phyloP scores from a whole-genome alignment of 64 coral and sea anemone genomes.

The Exaiptasia diaphana region DNA sequence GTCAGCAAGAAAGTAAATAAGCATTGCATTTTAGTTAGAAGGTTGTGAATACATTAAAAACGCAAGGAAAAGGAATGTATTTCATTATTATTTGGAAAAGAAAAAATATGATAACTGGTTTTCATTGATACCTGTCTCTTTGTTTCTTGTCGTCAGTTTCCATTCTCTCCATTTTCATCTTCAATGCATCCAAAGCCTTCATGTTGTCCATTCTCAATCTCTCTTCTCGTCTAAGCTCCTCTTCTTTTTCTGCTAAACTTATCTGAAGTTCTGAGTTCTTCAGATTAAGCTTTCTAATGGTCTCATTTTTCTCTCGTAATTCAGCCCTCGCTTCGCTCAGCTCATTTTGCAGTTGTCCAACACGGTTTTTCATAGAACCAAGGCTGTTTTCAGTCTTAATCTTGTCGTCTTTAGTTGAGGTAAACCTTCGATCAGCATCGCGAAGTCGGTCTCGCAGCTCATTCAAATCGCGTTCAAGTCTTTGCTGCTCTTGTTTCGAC shows the following conservation, averaged over 20 bases:
- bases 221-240: conserved; percentile 53
- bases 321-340: conserved; percentile 25
- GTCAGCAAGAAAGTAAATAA: too few relatives aligned
- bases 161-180: conserved; percentile 75
- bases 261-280: conserved; percentile 56
- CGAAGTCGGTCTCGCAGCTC: conserved; percentile 37
- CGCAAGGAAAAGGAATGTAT: too few relatives aligned
- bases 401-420: conserved; percentile 40
- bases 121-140: too few relatives aligned
- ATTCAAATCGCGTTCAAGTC: conserved; percentile 5
- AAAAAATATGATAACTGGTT: too few relatives aligned
- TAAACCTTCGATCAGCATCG: conserved; percentile 41
- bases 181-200: conserved; percentile 69
- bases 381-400: conserved; percentile 48
- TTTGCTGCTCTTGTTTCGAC: conserved; percentile 7
- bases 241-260: conserved; percentile 40
- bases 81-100: too few relatives aligned
- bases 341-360: conserved; percentile 34
- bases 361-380: conserved; percentile 17
- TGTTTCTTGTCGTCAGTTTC: conserved; percentile 74
- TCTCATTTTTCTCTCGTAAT: conserved; percentile 40
- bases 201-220: conserved; percentile 83
- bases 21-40: too few relatives aligned
- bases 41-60: too few relatives aligned
- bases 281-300: conserved; percentile 47